Conservation (phyloP, 2,888 invertebrate species). For the Pyrgus malvae region DNA sequence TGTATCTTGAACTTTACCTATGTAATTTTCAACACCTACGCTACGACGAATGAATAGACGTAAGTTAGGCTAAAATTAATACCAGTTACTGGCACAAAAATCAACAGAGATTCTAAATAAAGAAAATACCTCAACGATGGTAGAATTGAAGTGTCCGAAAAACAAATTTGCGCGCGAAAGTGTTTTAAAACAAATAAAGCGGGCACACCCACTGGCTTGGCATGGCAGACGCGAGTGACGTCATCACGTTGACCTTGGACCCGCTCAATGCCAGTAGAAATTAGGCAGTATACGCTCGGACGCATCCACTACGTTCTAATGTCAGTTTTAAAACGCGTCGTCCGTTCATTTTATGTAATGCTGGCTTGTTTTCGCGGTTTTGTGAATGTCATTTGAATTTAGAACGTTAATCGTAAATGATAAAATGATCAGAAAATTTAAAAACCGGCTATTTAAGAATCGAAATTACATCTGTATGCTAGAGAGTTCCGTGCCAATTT, state of each 20-base stretch:
- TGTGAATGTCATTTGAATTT: too few species aligned
- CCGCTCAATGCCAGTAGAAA: slow-evolving; percentile 71
- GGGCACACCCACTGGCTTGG: slow-evolving; percentile 48
- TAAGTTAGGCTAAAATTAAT: not conserved
- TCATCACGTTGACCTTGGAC: slow-evolving; percentile 66
- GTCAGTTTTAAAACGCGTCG: not conserved
- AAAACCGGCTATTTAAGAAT: too few species aligned
- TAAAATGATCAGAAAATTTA: too few species aligned
- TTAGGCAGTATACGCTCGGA: slow-evolving; percentile 41
- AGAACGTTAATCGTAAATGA: too few species aligned
- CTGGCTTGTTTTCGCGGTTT: not conserved
- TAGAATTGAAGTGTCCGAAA: slow-evolving; percentile 23
- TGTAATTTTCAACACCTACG: not conserved
- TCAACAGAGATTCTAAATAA: slow-evolving; percentile 10
- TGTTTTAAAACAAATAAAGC: slow-evolving; percentile 38
- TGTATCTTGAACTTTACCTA: too few species aligned
- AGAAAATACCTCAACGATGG: slow-evolving; percentile 8
- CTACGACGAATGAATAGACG: too few species aligned
- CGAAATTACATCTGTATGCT: too few species aligned
- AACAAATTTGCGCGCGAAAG: slow-evolving; percentile 32
- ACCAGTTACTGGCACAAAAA: not conserved
- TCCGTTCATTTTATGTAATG: not conserved
- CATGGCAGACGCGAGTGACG: slow-evolving; percentile 55
- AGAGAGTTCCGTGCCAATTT: too few species aligned
- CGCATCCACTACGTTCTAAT: slow-evolving; percentile 1